A percentile compares a stretch with the other conserved stretches of the same genome.
Conservation (phyloP, 2,888 invertebrate genomes). For the Halictus ligatus region DNA sequence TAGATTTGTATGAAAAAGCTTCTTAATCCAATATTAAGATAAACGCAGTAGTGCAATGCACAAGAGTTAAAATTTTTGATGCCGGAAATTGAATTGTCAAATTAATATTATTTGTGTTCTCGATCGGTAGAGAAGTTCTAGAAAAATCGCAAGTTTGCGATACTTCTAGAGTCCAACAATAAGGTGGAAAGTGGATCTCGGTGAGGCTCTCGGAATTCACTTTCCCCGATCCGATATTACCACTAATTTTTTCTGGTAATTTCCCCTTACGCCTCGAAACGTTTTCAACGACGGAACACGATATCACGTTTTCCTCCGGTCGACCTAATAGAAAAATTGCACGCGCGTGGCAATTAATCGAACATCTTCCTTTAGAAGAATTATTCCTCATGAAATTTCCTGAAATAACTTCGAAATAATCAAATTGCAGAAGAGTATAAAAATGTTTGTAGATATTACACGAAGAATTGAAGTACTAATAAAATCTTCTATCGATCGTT, state of each 20-base stretch:
- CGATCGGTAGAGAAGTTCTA: neutral
- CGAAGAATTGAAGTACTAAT: neutral
- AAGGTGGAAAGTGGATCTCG: constrained; percentile 18
- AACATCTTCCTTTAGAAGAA: neutral
- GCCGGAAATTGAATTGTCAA: neutral
- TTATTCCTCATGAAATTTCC: neutral
- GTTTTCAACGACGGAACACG: neutral
- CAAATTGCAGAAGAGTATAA: neutral
- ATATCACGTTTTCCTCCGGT: neutral
- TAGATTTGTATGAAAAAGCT: no score
- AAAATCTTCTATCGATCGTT: neutral
- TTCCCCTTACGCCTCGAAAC: neutral
- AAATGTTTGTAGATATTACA: neutral
- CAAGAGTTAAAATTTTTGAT: neutral
- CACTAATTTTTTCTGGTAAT: constrained; percentile 9
- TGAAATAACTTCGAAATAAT: neutral
- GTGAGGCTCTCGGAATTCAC: constrained; percentile 25
- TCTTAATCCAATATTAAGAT: no score
- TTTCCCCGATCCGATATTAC: constrained; percentile 19
- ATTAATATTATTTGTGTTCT: neutral
- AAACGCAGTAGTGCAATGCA: no score
- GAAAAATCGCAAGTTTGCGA: constrained; percentile 2
- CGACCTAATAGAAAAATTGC: neutral
- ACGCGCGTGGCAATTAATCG: neutral
- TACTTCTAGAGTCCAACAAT: neutral